Evolutionary conservation across 2,797 vertebrate species (phyloP), one percentile per base, ranked within the genome.

Genomic region (Pangasius larnaudii): DNA sequence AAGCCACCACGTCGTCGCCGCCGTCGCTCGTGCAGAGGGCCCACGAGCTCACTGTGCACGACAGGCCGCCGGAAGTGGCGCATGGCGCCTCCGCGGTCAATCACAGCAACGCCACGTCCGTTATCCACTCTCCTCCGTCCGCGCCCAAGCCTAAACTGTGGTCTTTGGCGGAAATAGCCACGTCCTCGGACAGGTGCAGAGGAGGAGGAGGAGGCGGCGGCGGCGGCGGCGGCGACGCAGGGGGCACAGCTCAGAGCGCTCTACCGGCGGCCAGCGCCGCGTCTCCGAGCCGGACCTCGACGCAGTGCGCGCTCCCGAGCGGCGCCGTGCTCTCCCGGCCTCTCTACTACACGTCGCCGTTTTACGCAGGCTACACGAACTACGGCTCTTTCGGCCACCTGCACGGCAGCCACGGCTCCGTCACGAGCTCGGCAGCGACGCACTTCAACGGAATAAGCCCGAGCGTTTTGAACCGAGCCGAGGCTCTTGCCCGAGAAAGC

Each of bases 371-470:
- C 91, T 99, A 99, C 95, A 99, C 98, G 97, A 99, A 99, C 98
- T 99, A 99, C 94, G 96, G 97, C 95, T 97, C 96, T 93, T 99
- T 99, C 94, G 97, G 98, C 96, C 97, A 97, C 93, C 96, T 99
- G 87, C 98, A 98, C 92, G 96, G 97, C 94, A 97, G 96, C 93
- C 97, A 98, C 86, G 96, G 96, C 92, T 95, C 96, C 49, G 95
- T 93, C 87, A 95, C 94, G 89, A 95, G 95, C 85, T 53, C 87
- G 72, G 93, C 96, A 88, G 93, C 96, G 88, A 94, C 97, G 91
- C 98, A 98, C 95, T 99, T 99, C 95, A 99, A 98, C 97, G 98
- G 98, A 99, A 98, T 99, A 98, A 99, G 97, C 94, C 98, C 98
- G 97, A 98, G 98, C 95, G 97, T 98, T 93, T 96, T 99, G 96